Percentiles rank a stretch among this genome's conserved stretches.
Evolutionary conservation across 1,140 invertebrate genomes (phyloP).

Genomic region (Tribolium castaneum): DNA sequence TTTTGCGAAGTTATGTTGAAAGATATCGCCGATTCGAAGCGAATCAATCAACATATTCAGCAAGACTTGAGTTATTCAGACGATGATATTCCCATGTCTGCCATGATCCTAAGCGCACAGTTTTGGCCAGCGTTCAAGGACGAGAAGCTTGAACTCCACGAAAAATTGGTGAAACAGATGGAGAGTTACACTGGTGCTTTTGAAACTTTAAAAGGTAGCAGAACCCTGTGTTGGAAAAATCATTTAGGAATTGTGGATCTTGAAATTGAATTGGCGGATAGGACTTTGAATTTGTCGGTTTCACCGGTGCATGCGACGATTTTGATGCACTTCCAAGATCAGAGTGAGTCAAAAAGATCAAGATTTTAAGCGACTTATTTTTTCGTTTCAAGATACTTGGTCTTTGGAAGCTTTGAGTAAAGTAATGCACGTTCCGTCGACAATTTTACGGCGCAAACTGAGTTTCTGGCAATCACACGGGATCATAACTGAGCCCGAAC

Average conservation of each 20-base stretch:
- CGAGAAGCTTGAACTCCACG: slow-evolving; percentile 89
- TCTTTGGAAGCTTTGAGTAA: slow-evolving; percentile 85
- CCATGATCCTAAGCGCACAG: slow-evolving; percentile 95
- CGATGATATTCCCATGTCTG: slow-evolving; percentile 77
- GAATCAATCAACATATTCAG: slow-evolving; percentile 90
- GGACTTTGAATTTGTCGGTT: slow-evolving; percentile 85
- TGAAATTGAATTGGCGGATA: slow-evolving; percentile 89
- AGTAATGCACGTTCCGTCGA: slow-evolving; percentile 85
- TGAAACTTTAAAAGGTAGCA: slow-evolving; percentile 93
- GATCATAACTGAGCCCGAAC: slow-evolving; percentile 79
- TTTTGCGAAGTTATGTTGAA: slow-evolving; percentile 99
- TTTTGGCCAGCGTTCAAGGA: slow-evolving; percentile 99
- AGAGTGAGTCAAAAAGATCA: slow-evolving; percentile 69
- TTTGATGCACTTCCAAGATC: slow-evolving; percentile 93
- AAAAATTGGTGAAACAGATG: slow-evolving; percentile 82
- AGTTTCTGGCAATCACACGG: slow-evolving; percentile 93
- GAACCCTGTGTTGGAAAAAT: slow-evolving; percentile 94
- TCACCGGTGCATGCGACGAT: slow-evolving; percentile 94
- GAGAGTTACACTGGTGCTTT: slow-evolving; percentile 91
- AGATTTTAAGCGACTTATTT: background rate
- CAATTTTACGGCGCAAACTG: slow-evolving; percentile 85
- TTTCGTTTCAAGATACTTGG: slow-evolving; percentile 76
- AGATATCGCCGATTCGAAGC: slow-evolving; percentile 90
- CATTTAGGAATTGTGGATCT: slow-evolving; percentile 93
- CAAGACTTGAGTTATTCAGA: slow-evolving; percentile 73